Conservation (phyloP, 2,888 invertebrate species). For the Magallana nippona region DNA sequence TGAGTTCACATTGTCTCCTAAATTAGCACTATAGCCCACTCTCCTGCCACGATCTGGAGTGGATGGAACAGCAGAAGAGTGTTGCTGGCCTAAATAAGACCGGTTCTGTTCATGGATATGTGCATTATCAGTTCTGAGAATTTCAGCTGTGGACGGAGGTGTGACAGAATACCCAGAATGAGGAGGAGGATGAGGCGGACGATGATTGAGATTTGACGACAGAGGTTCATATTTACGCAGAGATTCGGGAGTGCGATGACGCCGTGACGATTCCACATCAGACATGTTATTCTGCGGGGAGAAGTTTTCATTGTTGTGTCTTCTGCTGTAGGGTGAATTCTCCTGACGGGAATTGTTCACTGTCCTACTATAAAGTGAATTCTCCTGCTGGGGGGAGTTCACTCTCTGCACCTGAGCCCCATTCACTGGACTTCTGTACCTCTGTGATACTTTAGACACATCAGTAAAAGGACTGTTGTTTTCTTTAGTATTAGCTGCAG, state of each 20-base stretch:
- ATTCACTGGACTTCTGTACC: background rate
- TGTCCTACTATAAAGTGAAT: background rate
- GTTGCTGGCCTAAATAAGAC: background rate
- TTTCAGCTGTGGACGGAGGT: conserved; percentile 30
- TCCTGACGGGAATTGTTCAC: background rate
- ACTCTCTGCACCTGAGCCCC: background rate
- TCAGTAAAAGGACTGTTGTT: conserved; percentile 13
- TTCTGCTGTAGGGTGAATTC: conserved; percentile 1
- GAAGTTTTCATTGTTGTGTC: background rate
- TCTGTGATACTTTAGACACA: conserved; percentile 9
- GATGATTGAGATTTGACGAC: background rate
- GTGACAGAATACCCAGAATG: conserved; percentile 7
- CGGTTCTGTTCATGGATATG: background rate
- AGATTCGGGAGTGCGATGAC: conserved; percentile 7
- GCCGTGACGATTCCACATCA: background rate
- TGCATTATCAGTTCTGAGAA: conserved; percentile 3
- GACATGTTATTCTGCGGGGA: background rate
- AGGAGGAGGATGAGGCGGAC: background rate
- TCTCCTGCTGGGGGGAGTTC: background rate
- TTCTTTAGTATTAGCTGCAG: background rate
- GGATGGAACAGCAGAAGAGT: background rate
- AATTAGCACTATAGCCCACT: background rate
- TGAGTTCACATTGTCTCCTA: background rate
- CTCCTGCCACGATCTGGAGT: background rate
- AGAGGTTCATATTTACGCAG: background rate